Percentiles rank a stretch among this genome's conserved stretches.
These are phyloP conservation scores for Buathra laborator DNA, from an alignment of 2,888 invertebrate genomes.

Conservation along the genomic window DNA sequence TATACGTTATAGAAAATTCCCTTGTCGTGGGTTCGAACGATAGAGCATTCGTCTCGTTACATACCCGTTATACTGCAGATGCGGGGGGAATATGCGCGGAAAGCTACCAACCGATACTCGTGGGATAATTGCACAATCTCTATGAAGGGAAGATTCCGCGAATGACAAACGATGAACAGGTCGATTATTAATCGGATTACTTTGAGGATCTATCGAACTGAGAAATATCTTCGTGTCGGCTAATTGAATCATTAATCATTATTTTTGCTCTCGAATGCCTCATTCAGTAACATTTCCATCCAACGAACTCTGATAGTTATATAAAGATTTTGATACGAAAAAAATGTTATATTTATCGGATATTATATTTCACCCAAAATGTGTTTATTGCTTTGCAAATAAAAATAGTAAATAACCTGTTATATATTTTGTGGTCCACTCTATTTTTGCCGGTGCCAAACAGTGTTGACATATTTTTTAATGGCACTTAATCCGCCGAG, in stretches of 20 bases:
- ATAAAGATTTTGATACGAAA: no score
- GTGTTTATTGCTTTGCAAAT: no score
- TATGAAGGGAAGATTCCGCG: constrained; percentile 31
- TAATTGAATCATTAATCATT: neutral
- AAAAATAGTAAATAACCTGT: neutral
- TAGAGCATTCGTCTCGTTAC: constrained; percentile 32
- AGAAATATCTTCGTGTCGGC: constrained; percentile 9
- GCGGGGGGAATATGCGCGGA: neutral
- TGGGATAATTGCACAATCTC: constrained; percentile 35
- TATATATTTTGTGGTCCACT: neutral
- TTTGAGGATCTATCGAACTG: constrained; percentile 16
- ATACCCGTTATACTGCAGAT: neutral
- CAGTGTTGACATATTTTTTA: neutral
- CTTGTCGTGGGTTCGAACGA: constrained; percentile 22
- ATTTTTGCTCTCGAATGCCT: no score
- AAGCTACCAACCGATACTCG: constrained; percentile 10
- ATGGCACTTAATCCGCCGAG: constrained; percentile 10
- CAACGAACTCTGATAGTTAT: no score
- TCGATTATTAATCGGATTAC: constrained; percentile 46
- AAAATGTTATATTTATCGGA: no score
- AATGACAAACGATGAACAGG: constrained; percentile 7
- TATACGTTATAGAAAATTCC: constrained; percentile 30
- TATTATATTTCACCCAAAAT: no score
- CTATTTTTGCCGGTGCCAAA: neutral
- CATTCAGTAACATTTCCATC: no score